phyloP scores from a whole-genome alignment of 2,113 vertebrate genomes.

The Periophthalmodon schlosseri region DNA sequence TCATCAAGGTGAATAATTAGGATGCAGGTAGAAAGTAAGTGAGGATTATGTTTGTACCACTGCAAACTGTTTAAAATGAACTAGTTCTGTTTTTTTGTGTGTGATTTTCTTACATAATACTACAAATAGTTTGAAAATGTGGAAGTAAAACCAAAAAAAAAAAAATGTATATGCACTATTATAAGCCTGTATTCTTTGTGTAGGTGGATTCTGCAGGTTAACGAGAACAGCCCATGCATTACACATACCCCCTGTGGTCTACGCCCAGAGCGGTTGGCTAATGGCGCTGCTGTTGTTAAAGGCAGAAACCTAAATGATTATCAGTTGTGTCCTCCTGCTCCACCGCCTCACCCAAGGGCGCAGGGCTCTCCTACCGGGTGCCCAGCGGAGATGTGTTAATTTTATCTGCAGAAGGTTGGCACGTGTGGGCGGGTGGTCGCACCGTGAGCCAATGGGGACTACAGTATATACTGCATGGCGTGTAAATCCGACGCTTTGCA shows the following conservation, averaged over 20 bases:
- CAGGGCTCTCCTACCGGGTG: slow-evolving; percentile 13
- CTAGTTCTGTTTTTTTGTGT: too few relatives aligned
- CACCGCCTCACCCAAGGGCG: slow-evolving; percentile 7
- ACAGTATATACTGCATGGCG: slow-evolving; percentile 4
- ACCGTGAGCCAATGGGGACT: slow-evolving; percentile 17
- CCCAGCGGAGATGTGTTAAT: slow-evolving; percentile 28
- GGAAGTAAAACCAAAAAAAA: too few relatives aligned
- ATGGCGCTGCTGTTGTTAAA: background rate
- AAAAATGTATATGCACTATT: background rate
- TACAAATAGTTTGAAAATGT: too few relatives aligned
- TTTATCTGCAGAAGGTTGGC: slow-evolving; percentile 31
- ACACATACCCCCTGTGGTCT: background rate
- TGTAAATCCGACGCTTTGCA: slow-evolving; percentile 22
- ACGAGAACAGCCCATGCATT: background rate
- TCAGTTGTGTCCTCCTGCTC: background rate
- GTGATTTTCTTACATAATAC: too few relatives aligned
- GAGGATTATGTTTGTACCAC: too few relatives aligned
- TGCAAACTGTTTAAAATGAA: too few relatives aligned
- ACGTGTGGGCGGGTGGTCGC: slow-evolving; percentile 23
- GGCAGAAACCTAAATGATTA: background rate
- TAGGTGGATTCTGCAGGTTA: background rate
- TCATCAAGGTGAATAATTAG: too few relatives aligned
- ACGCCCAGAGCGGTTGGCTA: background rate
- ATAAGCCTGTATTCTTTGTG: background rate
- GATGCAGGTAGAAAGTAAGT: too few relatives aligned